phyloP scores from a whole-genome alignment of 2,888 invertebrate species.

The Cynaeus angustus region DNA sequence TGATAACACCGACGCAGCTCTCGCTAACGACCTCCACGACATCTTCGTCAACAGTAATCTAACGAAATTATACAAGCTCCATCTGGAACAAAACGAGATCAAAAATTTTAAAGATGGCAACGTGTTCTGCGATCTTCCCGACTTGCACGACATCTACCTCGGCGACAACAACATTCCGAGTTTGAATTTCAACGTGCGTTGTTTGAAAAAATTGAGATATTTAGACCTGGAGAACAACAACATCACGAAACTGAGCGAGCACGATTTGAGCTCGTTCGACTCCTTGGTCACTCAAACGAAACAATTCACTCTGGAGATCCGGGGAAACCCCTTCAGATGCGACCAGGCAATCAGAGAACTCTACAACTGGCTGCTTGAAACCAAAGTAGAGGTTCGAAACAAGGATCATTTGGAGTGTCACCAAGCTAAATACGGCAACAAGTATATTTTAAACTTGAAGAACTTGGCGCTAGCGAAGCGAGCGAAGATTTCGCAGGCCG shows the following conservation, averaged over 20 bases:
- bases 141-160: slow-evolving; percentile 79
- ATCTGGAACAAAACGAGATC: slow-evolving; percentile 86
- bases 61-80: slow-evolving; percentile 79
- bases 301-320: slow-evolving; percentile 76
- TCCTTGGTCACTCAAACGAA: slow-evolving; percentile 70
- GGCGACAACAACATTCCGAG: slow-evolving; percentile 79
- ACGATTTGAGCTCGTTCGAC: slow-evolving; percentile 76
- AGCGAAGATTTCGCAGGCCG: slow-evolving; percentile 67
- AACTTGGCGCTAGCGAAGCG: slow-evolving; percentile 64
- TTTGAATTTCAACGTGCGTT: slow-evolving; percentile 79
- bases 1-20: slow-evolving; percentile 76
- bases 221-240: slow-evolving; percentile 82
- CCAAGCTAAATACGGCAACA: slow-evolving; percentile 63
- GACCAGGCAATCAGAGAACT: slow-evolving; percentile 78
- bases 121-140: slow-evolving; percentile 82
- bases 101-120: slow-evolving; percentile 77
- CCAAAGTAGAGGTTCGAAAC: slow-evolving; percentile 77
- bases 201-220: slow-evolving; percentile 78
- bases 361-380: slow-evolving; percentile 77
- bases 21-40: slow-evolving; percentile 80
- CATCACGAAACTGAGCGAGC: slow-evolving; percentile 75
- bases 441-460: slow-evolving; percentile 65
- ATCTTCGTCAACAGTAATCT: slow-evolving; percentile 82
- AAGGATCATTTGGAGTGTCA: slow-evolving; percentile 75
- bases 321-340: slow-evolving; percentile 81